A percentile compares a stretch with the other conserved stretches of the same genome.
These are phyloP conservation scores for Leptogaster cylindrica DNA, from an alignment of 2,888 invertebrate species.

Conservation along the genomic window DNA sequence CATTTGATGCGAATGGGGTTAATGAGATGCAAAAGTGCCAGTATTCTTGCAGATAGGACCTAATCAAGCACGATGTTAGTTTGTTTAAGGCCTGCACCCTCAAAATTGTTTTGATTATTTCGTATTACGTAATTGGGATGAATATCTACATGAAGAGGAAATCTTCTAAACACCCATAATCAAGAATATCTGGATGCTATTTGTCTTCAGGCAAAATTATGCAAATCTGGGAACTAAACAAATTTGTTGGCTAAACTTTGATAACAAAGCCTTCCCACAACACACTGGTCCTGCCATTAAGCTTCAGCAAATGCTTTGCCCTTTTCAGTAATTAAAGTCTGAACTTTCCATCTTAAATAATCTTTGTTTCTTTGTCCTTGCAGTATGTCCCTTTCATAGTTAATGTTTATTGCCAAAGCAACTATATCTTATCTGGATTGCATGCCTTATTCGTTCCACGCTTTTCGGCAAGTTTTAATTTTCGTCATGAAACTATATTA, in stretches of 20 bases:
- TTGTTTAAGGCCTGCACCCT: slow-evolving; percentile 30
- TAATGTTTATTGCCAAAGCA: slow-evolving; percentile 7
- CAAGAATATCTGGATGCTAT: slow-evolving; percentile 35
- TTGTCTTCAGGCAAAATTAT: slow-evolving; percentile 41
- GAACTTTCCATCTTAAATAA: slow-evolving; percentile 20
- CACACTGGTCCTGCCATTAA: slow-evolving; percentile 32
- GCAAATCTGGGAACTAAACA: slow-evolving; percentile 45
- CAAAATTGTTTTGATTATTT: slow-evolving; percentile 40
- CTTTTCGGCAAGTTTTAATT: slow-evolving; percentile 30
- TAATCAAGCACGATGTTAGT: slow-evolving; percentile 32
- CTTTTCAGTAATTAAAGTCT: slow-evolving; percentile 43
- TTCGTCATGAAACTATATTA: not conserved
- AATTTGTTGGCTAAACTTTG: slow-evolving; percentile 44
- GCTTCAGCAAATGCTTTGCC: slow-evolving; percentile 27
- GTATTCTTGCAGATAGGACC: slow-evolving; percentile 9
- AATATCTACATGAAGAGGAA: not conserved
- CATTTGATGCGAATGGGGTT: too few species aligned
- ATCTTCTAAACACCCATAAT: slow-evolving; percentile 17
- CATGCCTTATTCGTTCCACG: slow-evolving; percentile 22
- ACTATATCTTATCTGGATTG: slow-evolving; percentile 28
- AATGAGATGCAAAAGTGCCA: slow-evolving; percentile 30
- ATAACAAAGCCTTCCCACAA: slow-evolving; percentile 43
- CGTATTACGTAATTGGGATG: slow-evolving; percentile 12
- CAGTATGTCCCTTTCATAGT: not conserved
- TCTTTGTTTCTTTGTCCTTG: not conserved